phyloP scores from a whole-genome alignment of 2,888 invertebrate species.

The Pachymerium ferrugineum region DNA sequence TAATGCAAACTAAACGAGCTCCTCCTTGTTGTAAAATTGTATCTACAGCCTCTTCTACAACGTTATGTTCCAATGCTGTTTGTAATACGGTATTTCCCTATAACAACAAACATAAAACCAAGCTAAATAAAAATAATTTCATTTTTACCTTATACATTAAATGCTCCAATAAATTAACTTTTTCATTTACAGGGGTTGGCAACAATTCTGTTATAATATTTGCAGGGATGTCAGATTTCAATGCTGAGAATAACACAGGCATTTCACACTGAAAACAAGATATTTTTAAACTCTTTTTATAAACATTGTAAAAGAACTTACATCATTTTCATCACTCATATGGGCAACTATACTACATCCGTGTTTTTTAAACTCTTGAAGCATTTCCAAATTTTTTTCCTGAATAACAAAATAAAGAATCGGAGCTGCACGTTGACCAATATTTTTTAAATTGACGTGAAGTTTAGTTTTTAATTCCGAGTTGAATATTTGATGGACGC shows the following conservation, averaged over 20 bases:
- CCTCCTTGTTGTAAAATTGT: constrained; percentile 37
- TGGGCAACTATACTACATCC: constrained; percentile 36
- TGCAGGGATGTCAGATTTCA: constrained; percentile 33
- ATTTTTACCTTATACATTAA: constrained; percentile 37
- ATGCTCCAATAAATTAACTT: constrained; percentile 36
- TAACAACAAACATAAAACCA: neutral
- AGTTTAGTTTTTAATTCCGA: constrained; percentile 35
- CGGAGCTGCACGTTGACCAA: constrained; percentile 37
- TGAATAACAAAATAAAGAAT: constrained; percentile 37
- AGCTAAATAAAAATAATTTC: neutral
- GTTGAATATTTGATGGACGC: constrained; percentile 34
- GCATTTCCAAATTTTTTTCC: constrained; percentile 31
- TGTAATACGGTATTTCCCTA: constrained; percentile 39
- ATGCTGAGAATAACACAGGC: constrained; percentile 38
- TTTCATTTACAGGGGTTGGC: constrained; percentile 31
- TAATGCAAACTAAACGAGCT: constrained; percentile 38
- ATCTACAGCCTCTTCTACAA: constrained; percentile 35
- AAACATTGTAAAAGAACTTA: neutral
- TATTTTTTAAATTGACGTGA: constrained; percentile 36
- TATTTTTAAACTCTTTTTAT: neutral
- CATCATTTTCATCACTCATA: constrained; percentile 36
- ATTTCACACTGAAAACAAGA: constrained; percentile 36
- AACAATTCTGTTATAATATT: constrained; percentile 35
- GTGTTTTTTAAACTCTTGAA: constrained; percentile 32
- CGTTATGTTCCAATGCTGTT: constrained; percentile 37